Percentiles rank a stretch among this genome's conserved stretches.
phyloP scores from a whole-genome alignment of 2,113 vertebrate genomes.

The Leuciscus idus region DNA sequence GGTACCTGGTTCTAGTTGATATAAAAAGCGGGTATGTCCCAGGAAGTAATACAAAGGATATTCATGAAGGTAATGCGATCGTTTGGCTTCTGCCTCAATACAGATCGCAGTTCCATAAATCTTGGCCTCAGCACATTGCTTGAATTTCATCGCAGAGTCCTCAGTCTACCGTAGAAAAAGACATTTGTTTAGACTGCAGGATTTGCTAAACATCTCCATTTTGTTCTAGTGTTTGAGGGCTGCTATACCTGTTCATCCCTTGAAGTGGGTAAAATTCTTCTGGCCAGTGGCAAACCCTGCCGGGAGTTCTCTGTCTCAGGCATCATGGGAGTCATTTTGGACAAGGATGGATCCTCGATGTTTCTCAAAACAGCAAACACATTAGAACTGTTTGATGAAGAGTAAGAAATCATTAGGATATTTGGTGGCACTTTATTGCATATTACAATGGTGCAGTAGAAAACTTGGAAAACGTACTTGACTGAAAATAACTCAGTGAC shows the following conservation, averaged over 20 bases:
- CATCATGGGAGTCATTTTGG: conserved; percentile 72
- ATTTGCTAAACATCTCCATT: not conserved
- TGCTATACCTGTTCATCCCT: conserved; percentile 42
- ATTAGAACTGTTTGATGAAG: conserved; percentile 67
- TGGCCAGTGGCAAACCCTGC: conserved; percentile 17
- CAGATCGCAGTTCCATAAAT: conserved; percentile 70
- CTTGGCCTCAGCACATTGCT: conserved; percentile 63
- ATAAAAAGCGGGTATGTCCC: conserved; percentile 67
- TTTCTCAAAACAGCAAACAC: conserved; percentile 74
- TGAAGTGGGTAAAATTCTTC: not conserved
- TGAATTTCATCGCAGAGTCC: conserved; percentile 45
- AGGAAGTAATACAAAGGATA: conserved; percentile 76
- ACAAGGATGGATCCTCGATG: conserved; percentile 61
- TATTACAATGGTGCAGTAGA: not conserved
- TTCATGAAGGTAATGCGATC: conserved; percentile 66
- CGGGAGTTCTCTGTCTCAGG: conserved; percentile 38
- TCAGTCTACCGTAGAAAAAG: conserved; percentile 47
- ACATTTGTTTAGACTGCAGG: not conserved
- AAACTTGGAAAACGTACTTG: conserved; percentile 63
- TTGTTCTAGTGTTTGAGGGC: not conserved
- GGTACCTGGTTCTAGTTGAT: conserved; percentile 71
- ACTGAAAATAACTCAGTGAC: conserved; percentile 62
- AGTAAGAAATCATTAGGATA: not conserved
- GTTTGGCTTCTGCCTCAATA: conserved; percentile 66
- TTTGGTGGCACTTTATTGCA: not conserved